Evolutionary conservation across 2,888 invertebrate species (phyloP).

Genomic region (Pterostichus niger): DNA sequence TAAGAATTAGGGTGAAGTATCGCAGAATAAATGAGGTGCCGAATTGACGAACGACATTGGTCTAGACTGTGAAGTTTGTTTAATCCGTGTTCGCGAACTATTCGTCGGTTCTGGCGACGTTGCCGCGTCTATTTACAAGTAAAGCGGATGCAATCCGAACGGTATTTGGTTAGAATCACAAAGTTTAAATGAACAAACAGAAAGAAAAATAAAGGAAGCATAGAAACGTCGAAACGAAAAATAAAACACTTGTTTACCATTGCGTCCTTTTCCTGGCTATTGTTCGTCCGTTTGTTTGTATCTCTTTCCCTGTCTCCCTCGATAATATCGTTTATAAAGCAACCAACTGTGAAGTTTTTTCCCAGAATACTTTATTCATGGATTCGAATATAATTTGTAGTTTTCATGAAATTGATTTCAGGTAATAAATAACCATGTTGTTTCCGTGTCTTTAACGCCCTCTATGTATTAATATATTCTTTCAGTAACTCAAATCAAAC

Average conservation of each 20-base stretch:
- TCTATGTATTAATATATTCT: neutral
- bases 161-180: constrained; percentile 67
- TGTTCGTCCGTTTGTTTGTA: constrained; percentile 6
- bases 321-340: constrained; percentile 61
- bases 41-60: neutral
- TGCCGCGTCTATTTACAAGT: constrained; percentile 56
- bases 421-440: constrained; percentile 30
- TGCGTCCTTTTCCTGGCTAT: constrained; percentile 20
- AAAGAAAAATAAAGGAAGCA: constrained; percentile 61
- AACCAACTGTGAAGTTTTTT: constrained; percentile 48
- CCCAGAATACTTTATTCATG: constrained; percentile 58
- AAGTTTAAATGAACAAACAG: constrained; percentile 66
- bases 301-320: constrained; percentile 15
- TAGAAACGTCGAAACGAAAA: constrained; percentile 44
- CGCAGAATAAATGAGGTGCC: neutral
- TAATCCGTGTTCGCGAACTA: constrained; percentile 52
- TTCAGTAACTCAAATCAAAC: neutral
- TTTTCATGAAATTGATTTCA: constrained; percentile 34
- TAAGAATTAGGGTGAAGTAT: neutral
- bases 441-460: constrained; percentile 9
- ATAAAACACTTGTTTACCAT: constrained; percentile 58
- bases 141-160: constrained; percentile 55
- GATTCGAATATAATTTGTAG: constrained; percentile 53
- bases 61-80: constrained; percentile 20
- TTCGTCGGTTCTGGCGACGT: constrained; percentile 27